phyloP scores from a whole-genome alignment of 2,888 invertebrate species.

The Agrotis ipsilon region DNA sequence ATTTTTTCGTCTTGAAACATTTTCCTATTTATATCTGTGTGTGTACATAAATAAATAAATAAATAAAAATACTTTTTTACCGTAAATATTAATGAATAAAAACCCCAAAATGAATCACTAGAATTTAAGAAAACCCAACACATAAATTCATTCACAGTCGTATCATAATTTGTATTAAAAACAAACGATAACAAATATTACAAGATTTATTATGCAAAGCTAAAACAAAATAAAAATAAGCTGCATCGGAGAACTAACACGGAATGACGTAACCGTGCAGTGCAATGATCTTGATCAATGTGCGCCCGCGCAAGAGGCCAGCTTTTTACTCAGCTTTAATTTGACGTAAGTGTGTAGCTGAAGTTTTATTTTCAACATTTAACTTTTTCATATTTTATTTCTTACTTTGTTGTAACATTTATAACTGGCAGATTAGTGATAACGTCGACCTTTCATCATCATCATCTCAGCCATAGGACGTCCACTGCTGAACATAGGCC shows the following conservation, averaged over 20 bases:
- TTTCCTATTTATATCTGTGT: too few relatives aligned
- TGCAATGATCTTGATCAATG: conserved; percentile 54
- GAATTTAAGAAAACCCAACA: neutral
- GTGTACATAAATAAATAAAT: too few relatives aligned
- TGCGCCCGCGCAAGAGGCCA: conserved; percentile 29
- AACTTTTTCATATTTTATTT: neutral
- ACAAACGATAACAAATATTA: conserved; percentile 12
- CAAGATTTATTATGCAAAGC: conserved; percentile 31
- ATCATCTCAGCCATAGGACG: too few relatives aligned
- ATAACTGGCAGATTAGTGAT: too few relatives aligned
- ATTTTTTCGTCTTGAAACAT: too few relatives aligned
- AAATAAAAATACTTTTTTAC: too few relatives aligned
- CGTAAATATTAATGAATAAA: neutral
- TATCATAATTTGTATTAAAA: conserved; percentile 5
- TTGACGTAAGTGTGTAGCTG: conserved; percentile 12
- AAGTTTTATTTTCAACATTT: conserved; percentile 1
- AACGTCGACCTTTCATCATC: too few relatives aligned
- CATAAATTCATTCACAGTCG: conserved; percentile 4
- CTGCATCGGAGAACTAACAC: conserved; percentile 48
- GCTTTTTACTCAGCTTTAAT: conserved; percentile 27
- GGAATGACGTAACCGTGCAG: conserved; percentile 51
- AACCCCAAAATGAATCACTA: neutral
- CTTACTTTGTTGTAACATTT: too few relatives aligned
- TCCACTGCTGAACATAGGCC: too few relatives aligned
- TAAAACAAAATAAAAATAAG: conserved; percentile 14